Base-by-base conservation (phyloP, 2,113 vertebrate genomes). In the Vulpes lagopus region DNA sequence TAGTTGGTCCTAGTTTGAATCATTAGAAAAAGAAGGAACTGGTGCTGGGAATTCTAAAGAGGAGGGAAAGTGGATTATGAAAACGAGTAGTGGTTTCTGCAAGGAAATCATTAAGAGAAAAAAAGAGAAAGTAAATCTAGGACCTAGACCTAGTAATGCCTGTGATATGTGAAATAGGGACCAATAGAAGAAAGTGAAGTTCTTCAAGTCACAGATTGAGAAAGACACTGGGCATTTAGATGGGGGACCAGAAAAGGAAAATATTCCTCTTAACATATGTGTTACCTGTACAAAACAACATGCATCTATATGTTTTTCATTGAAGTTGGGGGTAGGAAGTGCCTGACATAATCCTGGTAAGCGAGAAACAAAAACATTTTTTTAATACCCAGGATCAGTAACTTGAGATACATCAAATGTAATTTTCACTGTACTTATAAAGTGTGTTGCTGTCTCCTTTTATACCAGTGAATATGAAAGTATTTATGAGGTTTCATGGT, bases 21-120 rank as follows among this genome's bases (percentile, higher is more conserved):
- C 32, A 86, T 83, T 89, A 94, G 85, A 55, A 84, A 87, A 94
- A 87, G 57, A 95, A 67, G 32, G n/a, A 86, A 38, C 16, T 15
- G 2, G 14, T 64, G 8, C 65, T 89, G 55, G 71, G 16, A 91
- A 80, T 87, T 94, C 22, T 87, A 89, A 60, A 69, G 38, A 88
- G 30, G n/a, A 85, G 43, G 51, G 2, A 79, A 55, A 95, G 32
- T 91, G 27, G n/a, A 81, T 5, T 78, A 8, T 15, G 80, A 59
- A 57, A 97, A 87, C n/a, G 60, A 84, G 8, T 30, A 57, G 32
- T 32, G 23, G 32, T 81, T 86, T 76, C 83, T 51, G 10, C 2
- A 67, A 73, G 62, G 64, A 80, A 92, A 83, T 22, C 30, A 5
- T 32, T 35, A 53, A 67, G 53, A 71, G 91, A 80, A 19, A 84